Base-by-base conservation (phyloP, 53 echinoderm and acorn worm genomes). In the Astropecten irregularis region DNA sequence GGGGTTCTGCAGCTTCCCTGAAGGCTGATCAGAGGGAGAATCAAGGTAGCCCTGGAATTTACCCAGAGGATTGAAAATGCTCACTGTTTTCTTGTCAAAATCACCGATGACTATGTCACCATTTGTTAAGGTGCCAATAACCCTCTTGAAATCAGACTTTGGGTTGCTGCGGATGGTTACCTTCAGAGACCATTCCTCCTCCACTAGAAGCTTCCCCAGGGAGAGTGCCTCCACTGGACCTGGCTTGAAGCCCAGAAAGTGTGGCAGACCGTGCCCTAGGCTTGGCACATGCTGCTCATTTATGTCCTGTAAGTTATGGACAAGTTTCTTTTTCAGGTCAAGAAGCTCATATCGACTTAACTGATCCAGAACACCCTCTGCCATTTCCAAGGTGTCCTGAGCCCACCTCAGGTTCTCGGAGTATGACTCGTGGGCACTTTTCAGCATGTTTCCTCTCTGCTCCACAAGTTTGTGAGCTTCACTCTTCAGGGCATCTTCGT, bases 361-460 rank as follows among this genome's bases (percentile, higher is more conserved):
- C 40, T 76, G 76, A 40, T 76, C 76, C 39, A 76, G 25, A 14
- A 76, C 58, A 31, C 19, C n/a, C 39, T 25, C 28, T 32, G 58
- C 76, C 59, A 39, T 76, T 11, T 76, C 40, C 57, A 76, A 37
- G 14, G 76, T 76, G 40, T 54, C 56, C 10, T 76, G 33, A 8
- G 76, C 50, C 76, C 76, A 76, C 58, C 58, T 76, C 18, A 57
- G 26, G 28, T 39, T 76, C 42, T 76, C 76, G 27, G 37, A 76
- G 58, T 57, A 76, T 11, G 58, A 23, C 39, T 58, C 76, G 6
- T 76, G 76, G 2, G 58, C 55, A 38, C 20, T 76, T 76, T 76
- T 18, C 29, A 76, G 28, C 16, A 76, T 0, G 28, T 42, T 13
- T 0, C 23, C 14, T 18, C 54, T 76, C 56, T 76, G 57, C 6